Conservation (phyloP, 2,888 invertebrate species). For the Rhagophthalmus giganteus region DNA sequence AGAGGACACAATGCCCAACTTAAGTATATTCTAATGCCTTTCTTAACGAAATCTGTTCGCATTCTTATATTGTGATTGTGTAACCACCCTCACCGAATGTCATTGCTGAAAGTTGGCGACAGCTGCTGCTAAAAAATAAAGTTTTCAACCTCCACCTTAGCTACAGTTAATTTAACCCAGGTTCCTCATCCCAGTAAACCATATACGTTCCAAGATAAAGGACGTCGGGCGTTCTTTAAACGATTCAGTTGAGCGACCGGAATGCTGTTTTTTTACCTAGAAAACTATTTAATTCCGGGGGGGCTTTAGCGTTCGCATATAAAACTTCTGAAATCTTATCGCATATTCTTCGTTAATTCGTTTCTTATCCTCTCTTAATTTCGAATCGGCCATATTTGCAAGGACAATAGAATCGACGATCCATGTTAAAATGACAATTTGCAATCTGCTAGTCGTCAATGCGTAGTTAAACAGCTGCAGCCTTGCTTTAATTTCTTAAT, state of each 20-base stretch:
- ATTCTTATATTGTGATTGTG: conserved; percentile 55
- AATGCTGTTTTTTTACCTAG: conserved; percentile 22
- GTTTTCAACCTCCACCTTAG: conserved; percentile 57
- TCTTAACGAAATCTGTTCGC: conserved; percentile 50
- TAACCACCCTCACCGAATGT: conserved; percentile 57
- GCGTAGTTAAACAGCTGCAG: conserved; percentile 33
- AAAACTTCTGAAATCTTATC: too few relatives aligned
- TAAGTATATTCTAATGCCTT: conserved; percentile 53
- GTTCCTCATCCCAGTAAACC: conserved; percentile 36
- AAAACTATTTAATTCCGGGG: conserved; percentile 18
- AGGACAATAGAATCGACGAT: neutral
- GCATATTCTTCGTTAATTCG: too few relatives aligned
- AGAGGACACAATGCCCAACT: conserved; percentile 42
- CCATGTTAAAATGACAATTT: conserved; percentile 16
- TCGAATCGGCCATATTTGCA: neutral
- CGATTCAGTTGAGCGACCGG: conserved; percentile 13
- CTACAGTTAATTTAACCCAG: conserved; percentile 57
- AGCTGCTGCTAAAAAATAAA: conserved; percentile 57
- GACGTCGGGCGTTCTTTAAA: neutral
- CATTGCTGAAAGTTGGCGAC: conserved; percentile 48
- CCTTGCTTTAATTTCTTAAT: conserved; percentile 35
- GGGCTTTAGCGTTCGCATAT: neutral
- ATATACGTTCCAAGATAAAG: conserved; percentile 23
- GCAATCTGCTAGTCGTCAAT: conserved; percentile 24
- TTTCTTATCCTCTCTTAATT: too few relatives aligned